These are phyloP conservation scores for Neodontobutis hainanensis DNA, from an alignment of 2,113 vertebrate genomes.

Conservation along the genomic window DNA sequence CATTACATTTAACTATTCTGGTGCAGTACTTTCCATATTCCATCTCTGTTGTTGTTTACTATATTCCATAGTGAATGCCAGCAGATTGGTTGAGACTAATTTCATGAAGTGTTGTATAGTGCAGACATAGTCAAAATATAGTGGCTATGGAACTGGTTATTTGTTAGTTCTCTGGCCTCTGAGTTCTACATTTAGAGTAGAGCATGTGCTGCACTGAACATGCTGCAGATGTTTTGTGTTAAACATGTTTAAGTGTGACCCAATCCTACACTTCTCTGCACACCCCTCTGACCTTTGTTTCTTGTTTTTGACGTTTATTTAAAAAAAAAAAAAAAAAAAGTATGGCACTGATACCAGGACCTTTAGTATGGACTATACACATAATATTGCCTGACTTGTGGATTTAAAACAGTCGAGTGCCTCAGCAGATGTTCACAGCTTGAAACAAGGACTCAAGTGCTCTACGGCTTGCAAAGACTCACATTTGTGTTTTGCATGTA, in stretches of 20 bases:
- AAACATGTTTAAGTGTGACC: background rate
- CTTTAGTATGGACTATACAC: background rate
- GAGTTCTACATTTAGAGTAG: no score
- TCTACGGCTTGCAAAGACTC: background rate
- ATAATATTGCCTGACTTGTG: background rate
- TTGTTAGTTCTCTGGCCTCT: no score
- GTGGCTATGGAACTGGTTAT: no score
- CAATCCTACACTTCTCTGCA: background rate
- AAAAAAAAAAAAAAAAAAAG: no score
- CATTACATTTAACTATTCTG: no score
- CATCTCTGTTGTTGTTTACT: background rate
- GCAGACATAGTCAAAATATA: no score
- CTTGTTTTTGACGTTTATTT: background rate
- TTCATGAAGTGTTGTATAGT: no score
- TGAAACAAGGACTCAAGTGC: background rate
- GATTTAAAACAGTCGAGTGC: background rate
- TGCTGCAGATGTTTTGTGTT: background rate
- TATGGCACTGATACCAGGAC: background rate
- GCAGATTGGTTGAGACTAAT: no score
- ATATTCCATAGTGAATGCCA: no score
- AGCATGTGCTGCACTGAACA: no score
- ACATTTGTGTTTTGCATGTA: no score
- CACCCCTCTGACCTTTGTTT: no score
- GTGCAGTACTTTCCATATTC: background rate
- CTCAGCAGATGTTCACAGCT: constrained; percentile 4